phyloP scores from a whole-genome alignment of 2,113 vertebrate genomes.

The Atrichornis clamosus region DNA sequence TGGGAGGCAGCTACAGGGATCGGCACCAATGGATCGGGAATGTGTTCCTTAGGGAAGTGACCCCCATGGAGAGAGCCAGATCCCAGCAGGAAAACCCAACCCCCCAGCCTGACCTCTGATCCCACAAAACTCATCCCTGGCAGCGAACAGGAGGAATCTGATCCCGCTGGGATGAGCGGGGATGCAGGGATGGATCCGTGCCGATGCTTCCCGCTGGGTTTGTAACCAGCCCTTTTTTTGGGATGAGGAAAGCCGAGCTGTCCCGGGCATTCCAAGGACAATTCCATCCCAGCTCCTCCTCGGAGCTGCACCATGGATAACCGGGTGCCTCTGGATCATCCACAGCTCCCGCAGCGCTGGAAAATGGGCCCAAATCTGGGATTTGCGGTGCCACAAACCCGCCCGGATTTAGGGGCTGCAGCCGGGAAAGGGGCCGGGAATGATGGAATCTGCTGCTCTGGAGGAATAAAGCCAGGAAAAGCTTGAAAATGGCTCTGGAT shows the following conservation, averaged over 20 bases:
- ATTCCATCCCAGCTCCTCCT: not conserved
- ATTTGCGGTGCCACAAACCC: not conserved
- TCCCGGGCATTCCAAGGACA: not conserved
- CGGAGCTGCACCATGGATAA: not conserved
- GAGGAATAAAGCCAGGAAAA: too few relatives aligned
- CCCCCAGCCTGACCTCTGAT: not conserved
- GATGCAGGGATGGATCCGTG: not conserved
- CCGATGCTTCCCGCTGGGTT: not conserved
- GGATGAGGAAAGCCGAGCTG: not conserved
- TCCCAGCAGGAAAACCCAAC: not conserved
- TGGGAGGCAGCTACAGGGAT: not conserved
- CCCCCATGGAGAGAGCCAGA: not conserved
- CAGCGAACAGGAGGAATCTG: not conserved
- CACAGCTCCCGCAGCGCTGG: not conserved
- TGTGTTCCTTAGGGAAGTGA: not conserved
- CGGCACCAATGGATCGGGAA: not conserved
- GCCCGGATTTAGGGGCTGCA: too few relatives aligned
- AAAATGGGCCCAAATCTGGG: not conserved
- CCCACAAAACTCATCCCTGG: not conserved
- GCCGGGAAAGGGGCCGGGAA: too few relatives aligned
- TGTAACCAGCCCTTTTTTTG: not conserved
- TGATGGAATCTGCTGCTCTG: too few relatives aligned
- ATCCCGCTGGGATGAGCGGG: not conserved
- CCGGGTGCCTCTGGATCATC: not conserved
- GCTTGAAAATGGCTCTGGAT: not conserved